Percentiles rank a stretch among this genome's conserved stretches.
These are phyloP conservation scores for Drosophila pachea DNA, from an alignment of 1,140 invertebrate genomes.

Conservation along the genomic window DNA sequence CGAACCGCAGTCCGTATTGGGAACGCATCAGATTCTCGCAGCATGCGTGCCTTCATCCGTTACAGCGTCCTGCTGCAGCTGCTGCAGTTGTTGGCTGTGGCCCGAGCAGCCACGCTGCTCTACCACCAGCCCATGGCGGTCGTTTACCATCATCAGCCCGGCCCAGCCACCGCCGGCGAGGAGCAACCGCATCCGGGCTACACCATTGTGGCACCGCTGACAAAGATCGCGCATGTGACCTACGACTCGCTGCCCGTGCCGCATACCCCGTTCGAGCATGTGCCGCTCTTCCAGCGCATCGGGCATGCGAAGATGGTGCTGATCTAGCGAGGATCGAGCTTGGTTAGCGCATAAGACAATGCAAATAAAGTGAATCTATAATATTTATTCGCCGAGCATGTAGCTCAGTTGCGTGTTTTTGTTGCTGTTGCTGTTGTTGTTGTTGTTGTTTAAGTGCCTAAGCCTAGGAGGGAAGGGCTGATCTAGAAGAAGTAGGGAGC, in stretches of 20 bases:
- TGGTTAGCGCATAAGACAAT: not conserved
- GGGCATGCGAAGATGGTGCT: slow-evolving; percentile 55
- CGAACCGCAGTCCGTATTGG: slow-evolving; percentile 29
- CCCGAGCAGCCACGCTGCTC: slow-evolving; percentile 47
- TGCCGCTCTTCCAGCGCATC: slow-evolving; percentile 72
- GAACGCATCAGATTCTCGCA: slow-evolving; percentile 13
- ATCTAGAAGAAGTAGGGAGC: slow-evolving; percentile 63
- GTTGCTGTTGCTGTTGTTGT: not conserved
- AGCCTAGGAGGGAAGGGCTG: slow-evolving; percentile 3
- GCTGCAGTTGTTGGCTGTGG: not conserved
- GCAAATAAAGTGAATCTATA: slow-evolving; percentile 23
- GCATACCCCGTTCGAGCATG: slow-evolving; percentile 64
- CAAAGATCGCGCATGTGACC: slow-evolving; percentile 69
- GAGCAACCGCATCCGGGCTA: slow-evolving; percentile 58
- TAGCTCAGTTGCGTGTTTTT: slow-evolving; percentile 36
- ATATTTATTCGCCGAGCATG: slow-evolving; percentile 59
- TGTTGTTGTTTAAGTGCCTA: slow-evolving; percentile 46
- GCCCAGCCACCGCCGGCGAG: not conserved
- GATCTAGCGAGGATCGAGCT: slow-evolving; percentile 10
- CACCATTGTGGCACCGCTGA: slow-evolving; percentile 66
- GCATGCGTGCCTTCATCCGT: slow-evolving; percentile 3
- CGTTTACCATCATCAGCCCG: slow-evolving; percentile 46
- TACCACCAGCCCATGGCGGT: slow-evolving; percentile 54
- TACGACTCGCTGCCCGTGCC: slow-evolving; percentile 71
- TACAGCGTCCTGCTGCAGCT: slow-evolving; percentile 21